Conservation (phyloP, 2,113 vertebrate genomes). For the Paratilapia polleni region DNA sequence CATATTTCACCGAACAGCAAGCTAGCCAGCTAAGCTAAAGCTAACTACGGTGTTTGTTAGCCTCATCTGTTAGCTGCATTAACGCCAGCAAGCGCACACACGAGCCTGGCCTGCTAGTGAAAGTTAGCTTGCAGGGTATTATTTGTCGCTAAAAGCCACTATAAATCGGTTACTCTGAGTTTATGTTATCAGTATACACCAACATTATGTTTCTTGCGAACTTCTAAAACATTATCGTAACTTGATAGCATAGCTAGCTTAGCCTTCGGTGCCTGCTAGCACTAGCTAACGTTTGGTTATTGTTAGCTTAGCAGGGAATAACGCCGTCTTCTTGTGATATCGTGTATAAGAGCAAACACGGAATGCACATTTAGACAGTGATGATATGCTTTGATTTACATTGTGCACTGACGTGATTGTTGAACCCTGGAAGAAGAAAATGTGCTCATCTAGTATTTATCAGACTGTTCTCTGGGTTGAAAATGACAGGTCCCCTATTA, state of each 20-base stretch:
- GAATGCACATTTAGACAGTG: background rate
- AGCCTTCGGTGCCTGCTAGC: background rate
- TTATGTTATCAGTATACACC: rapidly evolving
- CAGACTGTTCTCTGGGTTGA: background rate
- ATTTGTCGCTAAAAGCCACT: background rate
- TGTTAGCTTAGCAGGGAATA: background rate
- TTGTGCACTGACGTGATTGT: background rate
- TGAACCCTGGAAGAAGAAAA: no score
- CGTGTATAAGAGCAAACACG: background rate
- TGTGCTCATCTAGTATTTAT: background rate
- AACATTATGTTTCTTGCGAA: rapidly evolving
- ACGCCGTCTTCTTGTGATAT: background rate
- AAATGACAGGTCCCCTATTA: background rate
- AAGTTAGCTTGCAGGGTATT: background rate
- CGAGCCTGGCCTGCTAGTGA: conserved; percentile 22
- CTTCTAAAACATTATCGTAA: background rate
- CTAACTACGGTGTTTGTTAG: background rate
- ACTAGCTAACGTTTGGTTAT: background rate
- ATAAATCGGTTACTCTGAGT: rapidly evolving
- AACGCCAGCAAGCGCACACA: background rate
- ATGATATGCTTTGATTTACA: background rate
- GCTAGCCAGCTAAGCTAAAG: background rate
- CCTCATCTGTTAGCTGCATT: background rate
- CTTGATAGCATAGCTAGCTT: background rate
- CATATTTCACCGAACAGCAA: background rate